Evolutionary conservation across 2,113 vertebrate species (phyloP).

Genomic region (Eptesicus fuscus): DNA sequence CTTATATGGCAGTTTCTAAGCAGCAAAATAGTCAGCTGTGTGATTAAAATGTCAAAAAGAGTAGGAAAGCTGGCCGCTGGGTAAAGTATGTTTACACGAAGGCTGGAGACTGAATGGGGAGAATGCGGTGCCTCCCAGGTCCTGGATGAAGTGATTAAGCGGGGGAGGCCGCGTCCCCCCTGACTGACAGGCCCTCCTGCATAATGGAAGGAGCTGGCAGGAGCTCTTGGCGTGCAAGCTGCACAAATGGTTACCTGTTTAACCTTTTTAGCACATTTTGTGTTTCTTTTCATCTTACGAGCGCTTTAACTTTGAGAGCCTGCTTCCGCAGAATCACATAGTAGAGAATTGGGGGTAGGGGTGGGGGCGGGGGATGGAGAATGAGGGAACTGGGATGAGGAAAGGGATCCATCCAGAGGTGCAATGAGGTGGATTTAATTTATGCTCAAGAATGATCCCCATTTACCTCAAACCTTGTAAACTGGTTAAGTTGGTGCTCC

Average conservation of each 20-base stretch:
- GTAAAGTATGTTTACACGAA: background rate
- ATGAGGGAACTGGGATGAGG: background rate
- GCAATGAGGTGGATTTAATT: background rate
- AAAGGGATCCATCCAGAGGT: background rate
- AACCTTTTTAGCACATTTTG: background rate
- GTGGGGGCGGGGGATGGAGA: rapidly evolving
- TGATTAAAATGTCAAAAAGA: conserved; percentile 68
- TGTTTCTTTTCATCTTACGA: background rate
- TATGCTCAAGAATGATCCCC: background rate
- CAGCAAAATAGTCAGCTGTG: conserved; percentile 30
- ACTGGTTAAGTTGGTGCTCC: background rate
- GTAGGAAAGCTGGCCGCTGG: conserved; percentile 3
- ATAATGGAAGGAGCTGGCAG: background rate
- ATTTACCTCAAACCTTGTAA: background rate
- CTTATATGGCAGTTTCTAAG: conserved; percentile 68
- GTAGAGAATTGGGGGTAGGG: background rate
- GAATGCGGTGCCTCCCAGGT: background rate
- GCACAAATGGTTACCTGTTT: background rate
- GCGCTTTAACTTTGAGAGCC: background rate
- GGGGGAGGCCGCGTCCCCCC: rapidly evolving
- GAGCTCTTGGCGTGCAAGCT: background rate
- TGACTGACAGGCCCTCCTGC: background rate
- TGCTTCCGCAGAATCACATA: background rate
- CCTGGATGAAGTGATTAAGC: background rate
- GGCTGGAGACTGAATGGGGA: background rate